Conservation (phyloP, 2,888 invertebrate species). For the Meta bourneti region DNA sequence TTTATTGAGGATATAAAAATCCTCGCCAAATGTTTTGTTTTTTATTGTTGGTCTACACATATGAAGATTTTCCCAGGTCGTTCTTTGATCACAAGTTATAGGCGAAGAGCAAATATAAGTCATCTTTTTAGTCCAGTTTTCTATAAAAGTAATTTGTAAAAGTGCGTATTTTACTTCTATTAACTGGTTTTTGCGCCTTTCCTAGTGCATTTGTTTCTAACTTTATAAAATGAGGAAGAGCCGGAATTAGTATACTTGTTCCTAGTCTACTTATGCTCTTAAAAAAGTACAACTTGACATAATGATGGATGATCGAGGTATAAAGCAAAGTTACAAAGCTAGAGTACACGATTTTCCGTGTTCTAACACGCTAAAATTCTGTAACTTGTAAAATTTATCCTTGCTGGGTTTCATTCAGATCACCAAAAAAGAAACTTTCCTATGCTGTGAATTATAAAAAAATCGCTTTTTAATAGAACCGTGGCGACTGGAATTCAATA, state of each 20-base stretch:
- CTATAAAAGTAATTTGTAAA: neutral
- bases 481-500: too few relatives aligned
- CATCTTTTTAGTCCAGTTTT: neutral
- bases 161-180: neutral
- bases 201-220: neutral
- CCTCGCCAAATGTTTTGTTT: too few relatives aligned
- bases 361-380: neutral
- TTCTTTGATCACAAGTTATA: too few relatives aligned
- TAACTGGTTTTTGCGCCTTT: neutral
- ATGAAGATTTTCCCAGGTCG: too few relatives aligned
- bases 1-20: too few relatives aligned
- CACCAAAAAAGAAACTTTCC: too few relatives aligned
- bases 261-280: neutral
- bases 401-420: too few relatives aligned
- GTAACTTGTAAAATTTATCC: too few relatives aligned
- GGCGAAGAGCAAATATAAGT: too few relatives aligned
- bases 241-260: neutral
- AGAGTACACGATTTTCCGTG: neutral
- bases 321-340: neutral
- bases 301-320: neutral
- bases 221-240: neutral
- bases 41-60: too few relatives aligned
- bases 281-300: neutral
- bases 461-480: too few relatives aligned
- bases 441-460: too few relatives aligned